A percentile compares a stretch with the other conserved stretches of the same genome.
These are phyloP conservation scores for Pecten maximus DNA, from an alignment of 2,888 invertebrate genomes.

Conservation along the genomic window DNA sequence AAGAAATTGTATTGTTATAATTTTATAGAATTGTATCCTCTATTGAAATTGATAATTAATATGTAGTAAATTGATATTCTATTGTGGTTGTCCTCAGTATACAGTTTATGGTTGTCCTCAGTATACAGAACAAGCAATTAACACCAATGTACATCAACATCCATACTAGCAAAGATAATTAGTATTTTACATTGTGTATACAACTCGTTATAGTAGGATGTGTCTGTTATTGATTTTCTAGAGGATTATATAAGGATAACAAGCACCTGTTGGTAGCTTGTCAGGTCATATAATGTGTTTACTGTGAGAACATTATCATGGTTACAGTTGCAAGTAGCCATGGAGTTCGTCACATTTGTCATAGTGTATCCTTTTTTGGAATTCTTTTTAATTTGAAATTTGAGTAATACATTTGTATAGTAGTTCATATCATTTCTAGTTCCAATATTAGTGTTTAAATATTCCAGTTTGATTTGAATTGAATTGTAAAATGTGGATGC, in stretches of 20 bases:
- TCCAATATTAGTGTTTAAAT: neutral
- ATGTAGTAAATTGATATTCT: too few species aligned
- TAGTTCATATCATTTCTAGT: neutral
- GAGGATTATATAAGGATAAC: neutral
- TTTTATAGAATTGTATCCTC: too few species aligned
- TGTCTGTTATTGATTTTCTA: neutral
- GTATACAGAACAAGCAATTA: neutral
- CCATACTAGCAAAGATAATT: neutral
- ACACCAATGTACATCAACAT: too few species aligned
- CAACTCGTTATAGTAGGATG: neutral
- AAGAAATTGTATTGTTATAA: too few species aligned
- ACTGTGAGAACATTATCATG: neutral
- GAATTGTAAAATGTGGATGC: neutral
- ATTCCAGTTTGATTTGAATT: neutral
- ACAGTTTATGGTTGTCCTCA: neutral
- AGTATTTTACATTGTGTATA: neutral
- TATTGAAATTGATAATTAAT: too few species aligned
- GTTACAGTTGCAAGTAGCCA: neutral
- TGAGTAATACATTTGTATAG: neutral
- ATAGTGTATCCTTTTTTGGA: neutral
- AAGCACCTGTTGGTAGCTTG: neutral
- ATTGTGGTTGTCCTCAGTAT: neutral
- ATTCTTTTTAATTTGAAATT: neutral
- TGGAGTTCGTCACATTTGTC: neutral
- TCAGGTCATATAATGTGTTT: neutral